A percentile compares a stretch with the other conserved stretches of the same genome.
These are phyloP conservation scores for Peromyscus eremicus DNA, from an alignment of 2,797 vertebrate genomes.

Conservation along the genomic window DNA sequence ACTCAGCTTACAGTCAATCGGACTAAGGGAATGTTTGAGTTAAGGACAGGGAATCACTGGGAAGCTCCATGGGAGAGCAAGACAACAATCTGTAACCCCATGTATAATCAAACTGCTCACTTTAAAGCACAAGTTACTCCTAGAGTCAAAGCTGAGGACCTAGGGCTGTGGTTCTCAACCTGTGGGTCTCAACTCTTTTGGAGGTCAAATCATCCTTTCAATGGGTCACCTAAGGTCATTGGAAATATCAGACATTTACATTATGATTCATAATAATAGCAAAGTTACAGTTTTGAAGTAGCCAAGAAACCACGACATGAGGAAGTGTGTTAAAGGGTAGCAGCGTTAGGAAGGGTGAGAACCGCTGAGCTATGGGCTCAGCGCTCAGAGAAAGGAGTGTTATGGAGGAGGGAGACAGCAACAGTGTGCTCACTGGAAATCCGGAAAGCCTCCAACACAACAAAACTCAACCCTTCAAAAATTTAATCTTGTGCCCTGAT, in stretches of 20 bases:
- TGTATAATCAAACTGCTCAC: background rate
- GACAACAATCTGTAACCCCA: background rate
- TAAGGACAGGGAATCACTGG: background rate
- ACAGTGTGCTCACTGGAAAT: background rate
- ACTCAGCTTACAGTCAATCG: background rate
- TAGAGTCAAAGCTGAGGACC: background rate
- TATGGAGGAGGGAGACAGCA: background rate
- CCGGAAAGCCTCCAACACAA: conserved; percentile 40
- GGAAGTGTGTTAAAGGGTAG: background rate
- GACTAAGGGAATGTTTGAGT: background rate
- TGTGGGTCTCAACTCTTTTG: background rate
- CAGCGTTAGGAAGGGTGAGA: background rate
- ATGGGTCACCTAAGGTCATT: background rate
- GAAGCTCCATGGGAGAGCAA: background rate
- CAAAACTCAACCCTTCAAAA: conserved; percentile 49
- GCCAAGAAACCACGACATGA: no score
- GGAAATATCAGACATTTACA: background rate
- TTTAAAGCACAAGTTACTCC: background rate
- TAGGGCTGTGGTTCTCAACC: background rate
- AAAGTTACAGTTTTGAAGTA: background rate
- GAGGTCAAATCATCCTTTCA: background rate
- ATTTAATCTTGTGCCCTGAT: conserved; percentile 48
- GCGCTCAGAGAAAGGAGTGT: background rate
- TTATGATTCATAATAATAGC: background rate
- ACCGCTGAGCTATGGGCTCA: background rate